Base-by-base conservation (phyloP, 2,113 vertebrate species). In the Catharus bicknelli region DNA sequence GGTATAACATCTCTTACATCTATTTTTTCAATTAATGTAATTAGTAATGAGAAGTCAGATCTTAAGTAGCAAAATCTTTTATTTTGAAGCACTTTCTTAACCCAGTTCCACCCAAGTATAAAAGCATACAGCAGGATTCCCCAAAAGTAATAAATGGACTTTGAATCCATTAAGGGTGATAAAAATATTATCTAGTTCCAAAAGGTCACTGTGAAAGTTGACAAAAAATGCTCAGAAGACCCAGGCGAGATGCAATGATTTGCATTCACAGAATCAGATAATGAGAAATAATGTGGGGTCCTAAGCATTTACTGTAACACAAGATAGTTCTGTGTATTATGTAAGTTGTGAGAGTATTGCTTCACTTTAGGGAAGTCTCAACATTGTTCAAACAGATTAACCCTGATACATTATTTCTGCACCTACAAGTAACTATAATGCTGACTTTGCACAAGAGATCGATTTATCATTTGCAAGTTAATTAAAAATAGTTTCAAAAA, bases 141-240 rank as follows among this genome's bases (percentile, higher is more conserved):
- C 17, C 13, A 34, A 55, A 92, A 90, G 78, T 67, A 89, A 83
- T 83, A 93, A 91, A 62, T 16, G 82, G 74, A 94, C 66, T 95
- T 91, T 83, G 87, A 87, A 63, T 92, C 55, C 29, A 77, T 59
- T 89, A 66, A 89, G 51, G 25, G 23, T 53, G 78, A 93, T 85
- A 92, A 94, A 95, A 90, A 63, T 43, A 84, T 54, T 57, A 76
- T 22, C 69, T 23, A 32, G 63, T 85, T 90, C 92, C 76, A 81
- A 96, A 94, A 94, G 59, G 67, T 88, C 68, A 80, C 6, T 27
- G 26, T n/a, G 34, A 21, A 62, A 81, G 82, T 7, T n/a, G 61
- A 74, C 75, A 80, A 75, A 80, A 74, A 68, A n/a, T 32, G 55
- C 43, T n/a, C 32, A 75, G 36, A 74, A 75, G 54, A 55, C 32